Evolutionary conservation across 2,888 invertebrate species (phyloP).

Genomic region (Drosophila anceps): DNA sequence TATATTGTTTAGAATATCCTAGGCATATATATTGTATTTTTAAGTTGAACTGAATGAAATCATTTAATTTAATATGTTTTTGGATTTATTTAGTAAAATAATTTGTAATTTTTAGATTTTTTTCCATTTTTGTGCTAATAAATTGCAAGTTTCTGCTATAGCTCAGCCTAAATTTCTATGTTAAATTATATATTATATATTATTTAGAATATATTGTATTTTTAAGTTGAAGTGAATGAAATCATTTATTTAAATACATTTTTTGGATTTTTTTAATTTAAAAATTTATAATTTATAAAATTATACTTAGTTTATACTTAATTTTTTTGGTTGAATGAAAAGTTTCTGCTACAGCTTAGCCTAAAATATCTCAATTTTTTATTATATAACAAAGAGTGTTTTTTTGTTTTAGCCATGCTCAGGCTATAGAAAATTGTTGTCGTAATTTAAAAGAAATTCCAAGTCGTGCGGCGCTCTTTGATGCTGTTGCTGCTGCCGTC

Average conservation of each 20-base stretch:
- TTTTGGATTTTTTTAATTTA: too few species aligned
- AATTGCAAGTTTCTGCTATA: too few species aligned
- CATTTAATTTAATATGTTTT: background rate
- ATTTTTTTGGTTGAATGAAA: background rate
- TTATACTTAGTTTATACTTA: too few species aligned
- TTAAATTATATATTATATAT: too few species aligned
- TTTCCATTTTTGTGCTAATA: too few species aligned
- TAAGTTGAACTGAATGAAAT: background rate
- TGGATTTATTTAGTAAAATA: too few species aligned
- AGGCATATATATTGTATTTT: background rate
- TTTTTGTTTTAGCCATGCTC: background rate
- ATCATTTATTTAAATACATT: too few species aligned
- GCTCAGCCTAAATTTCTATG: too few species aligned
- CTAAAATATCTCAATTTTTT: background rate
- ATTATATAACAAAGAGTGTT: background rate
- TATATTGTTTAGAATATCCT: too few species aligned
- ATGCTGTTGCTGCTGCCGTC: slow-evolving; percentile 59
- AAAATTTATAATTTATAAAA: background rate
- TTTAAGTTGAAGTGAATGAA: too few species aligned
- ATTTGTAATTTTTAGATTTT: too few species aligned
- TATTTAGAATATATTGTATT: too few species aligned
- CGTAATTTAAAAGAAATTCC: slow-evolving; percentile 42
- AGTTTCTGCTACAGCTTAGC: background rate
- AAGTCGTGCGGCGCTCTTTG: slow-evolving; percentile 53
- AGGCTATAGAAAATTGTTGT: slow-evolving; percentile 14